Percentiles rank a stretch among this genome's conserved stretches.
Evolutionary conservation across 2,797 vertebrate genomes (phyloP).

Genomic region (Podarcis siculus): DNA sequence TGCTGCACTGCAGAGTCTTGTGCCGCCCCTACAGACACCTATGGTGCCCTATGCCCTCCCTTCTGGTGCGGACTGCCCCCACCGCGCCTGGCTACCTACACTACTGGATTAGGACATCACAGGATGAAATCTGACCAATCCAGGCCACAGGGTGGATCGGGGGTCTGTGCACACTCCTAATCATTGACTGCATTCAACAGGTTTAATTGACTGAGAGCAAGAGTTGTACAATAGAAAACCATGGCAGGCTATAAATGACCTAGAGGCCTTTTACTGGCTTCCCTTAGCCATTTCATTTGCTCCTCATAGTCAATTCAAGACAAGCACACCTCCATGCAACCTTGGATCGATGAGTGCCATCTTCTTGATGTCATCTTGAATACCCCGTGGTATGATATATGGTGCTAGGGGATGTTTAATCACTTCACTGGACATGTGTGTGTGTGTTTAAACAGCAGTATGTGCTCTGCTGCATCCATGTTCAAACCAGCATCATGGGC

Average conservation of each 20-base stretch:
- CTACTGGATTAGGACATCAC: too few relatives aligned
- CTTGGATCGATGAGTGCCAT: background rate
- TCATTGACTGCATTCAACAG: background rate
- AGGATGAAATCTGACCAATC: too few relatives aligned
- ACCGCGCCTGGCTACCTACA: too few relatives aligned
- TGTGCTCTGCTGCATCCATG: background rate
- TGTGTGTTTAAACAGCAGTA: background rate
- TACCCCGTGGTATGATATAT: background rate
- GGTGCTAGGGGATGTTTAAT: background rate
- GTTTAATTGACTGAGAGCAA: background rate
- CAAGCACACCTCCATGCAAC: background rate
- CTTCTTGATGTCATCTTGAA: background rate
- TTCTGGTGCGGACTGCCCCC: too few relatives aligned
- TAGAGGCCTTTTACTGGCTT: background rate
- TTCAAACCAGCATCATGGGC: background rate
- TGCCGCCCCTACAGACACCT: too few relatives aligned
- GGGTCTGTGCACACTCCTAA: too few relatives aligned
- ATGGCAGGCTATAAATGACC: background rate
- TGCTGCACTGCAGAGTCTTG: too few relatives aligned
- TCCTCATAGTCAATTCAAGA: background rate
- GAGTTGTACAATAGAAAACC: background rate
- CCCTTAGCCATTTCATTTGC: background rate
- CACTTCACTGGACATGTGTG: background rate
- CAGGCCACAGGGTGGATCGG: too few relatives aligned
- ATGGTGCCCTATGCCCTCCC: too few relatives aligned